Conservation (phyloP, 2,797 vertebrate genomes). For the Diglossa cyanea region DNA sequence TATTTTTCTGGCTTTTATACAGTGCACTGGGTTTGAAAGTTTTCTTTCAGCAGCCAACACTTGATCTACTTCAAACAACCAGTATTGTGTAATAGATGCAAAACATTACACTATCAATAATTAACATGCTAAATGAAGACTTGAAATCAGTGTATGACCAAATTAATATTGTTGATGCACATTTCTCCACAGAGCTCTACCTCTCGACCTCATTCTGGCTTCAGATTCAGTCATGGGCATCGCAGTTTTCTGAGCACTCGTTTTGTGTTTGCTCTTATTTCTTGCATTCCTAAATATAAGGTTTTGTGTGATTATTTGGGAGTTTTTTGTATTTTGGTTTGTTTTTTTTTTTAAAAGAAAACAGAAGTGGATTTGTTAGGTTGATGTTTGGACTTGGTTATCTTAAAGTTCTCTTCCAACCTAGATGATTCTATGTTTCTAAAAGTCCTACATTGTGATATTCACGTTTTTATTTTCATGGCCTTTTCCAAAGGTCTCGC, state of each 20-base stretch:
- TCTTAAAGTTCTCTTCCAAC: neutral
- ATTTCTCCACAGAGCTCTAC: neutral
- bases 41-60: neutral
- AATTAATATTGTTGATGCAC: neutral
- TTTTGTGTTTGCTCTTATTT: neutral
- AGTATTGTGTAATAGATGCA: neutral
- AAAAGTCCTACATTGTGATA: neutral
- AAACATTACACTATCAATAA: neutral
- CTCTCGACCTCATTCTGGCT: neutral
- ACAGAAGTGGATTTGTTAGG: fast-evolving
- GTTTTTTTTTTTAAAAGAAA: neutral
- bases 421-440: neutral
- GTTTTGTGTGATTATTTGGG: neutral
- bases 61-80: neutral
- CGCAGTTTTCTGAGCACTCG: fast-evolving
- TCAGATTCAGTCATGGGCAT: neutral
- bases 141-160: neutral
- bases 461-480: neutral
- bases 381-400: neutral
- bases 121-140: neutral
- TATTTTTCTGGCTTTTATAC: neutral
- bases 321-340: neutral
- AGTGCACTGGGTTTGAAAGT: neutral
- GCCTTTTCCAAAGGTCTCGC: neutral
- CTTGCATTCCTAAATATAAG: neutral